These are phyloP conservation scores for Gavia stellata DNA, from an alignment of 2,113 vertebrate genomes.

Conservation along the genomic window DNA sequence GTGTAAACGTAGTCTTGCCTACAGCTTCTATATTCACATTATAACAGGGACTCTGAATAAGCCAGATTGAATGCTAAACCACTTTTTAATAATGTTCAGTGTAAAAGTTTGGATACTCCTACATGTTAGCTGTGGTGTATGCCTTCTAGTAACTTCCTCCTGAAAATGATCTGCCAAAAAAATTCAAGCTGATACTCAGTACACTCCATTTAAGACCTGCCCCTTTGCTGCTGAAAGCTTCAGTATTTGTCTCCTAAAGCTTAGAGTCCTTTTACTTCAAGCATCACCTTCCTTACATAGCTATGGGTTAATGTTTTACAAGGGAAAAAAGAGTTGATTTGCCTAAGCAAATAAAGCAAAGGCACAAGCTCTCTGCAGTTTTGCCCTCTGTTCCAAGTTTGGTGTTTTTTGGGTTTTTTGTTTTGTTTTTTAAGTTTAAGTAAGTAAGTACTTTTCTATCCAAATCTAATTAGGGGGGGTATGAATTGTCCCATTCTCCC, in stretches of 20 bases:
- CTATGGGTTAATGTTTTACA: neutral
- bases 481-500: neutral
- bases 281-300: neutral
- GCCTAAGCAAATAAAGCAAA: neutral
- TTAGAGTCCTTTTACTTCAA: neutral
- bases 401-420: neutral
- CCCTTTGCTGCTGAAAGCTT: neutral
- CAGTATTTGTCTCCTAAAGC: neutral
- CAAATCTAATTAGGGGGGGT: neutral
- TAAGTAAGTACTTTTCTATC: neutral
- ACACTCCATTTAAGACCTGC: neutral
- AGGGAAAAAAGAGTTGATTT: neutral
- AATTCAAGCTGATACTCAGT: neutral
- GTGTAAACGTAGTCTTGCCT: neutral
- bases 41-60: neutral
- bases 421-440: neutral
- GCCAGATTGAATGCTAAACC: neutral
- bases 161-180: neutral
- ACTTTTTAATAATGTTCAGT: neutral
- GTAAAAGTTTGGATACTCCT: neutral
- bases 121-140: neutral
- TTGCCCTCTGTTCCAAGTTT: neutral
- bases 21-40: neutral
- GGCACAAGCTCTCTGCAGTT: neutral
- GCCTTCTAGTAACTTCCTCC: neutral